Percentiles rank a stretch among this genome's conserved stretches.
phyloP scores from a whole-genome alignment of 2,888 invertebrate species.

The Oligia fasciuncula region DNA sequence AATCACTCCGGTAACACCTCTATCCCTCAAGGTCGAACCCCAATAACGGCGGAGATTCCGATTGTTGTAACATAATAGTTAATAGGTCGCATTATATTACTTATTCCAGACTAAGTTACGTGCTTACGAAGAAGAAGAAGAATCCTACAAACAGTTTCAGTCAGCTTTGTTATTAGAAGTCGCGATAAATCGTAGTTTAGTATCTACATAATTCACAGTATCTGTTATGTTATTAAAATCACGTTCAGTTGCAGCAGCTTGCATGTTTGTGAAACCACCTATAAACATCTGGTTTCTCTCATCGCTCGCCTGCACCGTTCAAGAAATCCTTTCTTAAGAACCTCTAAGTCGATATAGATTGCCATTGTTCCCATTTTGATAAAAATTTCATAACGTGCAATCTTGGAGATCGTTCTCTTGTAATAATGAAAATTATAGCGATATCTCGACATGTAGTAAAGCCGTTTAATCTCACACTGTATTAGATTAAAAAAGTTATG shows the following conservation, averaged over 20 bases:
- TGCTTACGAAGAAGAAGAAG: neutral
- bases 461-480: neutral
- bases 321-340: constrained; percentile 27
- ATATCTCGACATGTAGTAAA: neutral
- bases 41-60: neutral
- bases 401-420: constrained; percentile 17
- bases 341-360: constrained; percentile 17
- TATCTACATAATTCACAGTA: too few species aligned
- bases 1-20: constrained; percentile 22
- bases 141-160: neutral
- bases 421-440: constrained; percentile 2
- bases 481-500: constrained; percentile 8
- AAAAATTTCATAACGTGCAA: constrained; percentile 2
- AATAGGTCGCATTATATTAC: constrained; percentile 21
- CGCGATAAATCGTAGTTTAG: constrained; percentile 7
- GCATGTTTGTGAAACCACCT: constrained; percentile 5
- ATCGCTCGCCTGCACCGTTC: neutral
- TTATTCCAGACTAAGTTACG: constrained; percentile 6
- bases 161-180: neutral
- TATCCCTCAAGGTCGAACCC: constrained; percentile 17
- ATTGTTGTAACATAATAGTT: constrained; percentile 22
- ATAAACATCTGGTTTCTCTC: constrained; percentile 14
- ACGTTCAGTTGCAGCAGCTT: constrained; percentile 4
- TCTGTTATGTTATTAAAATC: neutral
- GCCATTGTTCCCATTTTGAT: constrained; percentile 27